Conservation (phyloP, 2,797 vertebrate genomes). For the Miopithecus talapoin region DNA sequence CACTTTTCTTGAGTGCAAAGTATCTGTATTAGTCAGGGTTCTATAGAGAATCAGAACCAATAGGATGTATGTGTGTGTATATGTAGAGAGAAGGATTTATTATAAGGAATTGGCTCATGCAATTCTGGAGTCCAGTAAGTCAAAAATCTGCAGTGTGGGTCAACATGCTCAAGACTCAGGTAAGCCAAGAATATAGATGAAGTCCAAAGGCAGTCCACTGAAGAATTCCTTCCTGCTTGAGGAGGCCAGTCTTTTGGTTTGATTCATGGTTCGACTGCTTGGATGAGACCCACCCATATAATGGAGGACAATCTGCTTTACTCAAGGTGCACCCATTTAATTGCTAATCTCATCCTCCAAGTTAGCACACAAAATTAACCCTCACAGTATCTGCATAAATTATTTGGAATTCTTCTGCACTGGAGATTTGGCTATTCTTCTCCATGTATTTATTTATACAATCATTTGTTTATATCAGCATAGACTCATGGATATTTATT, state of each 20-base stretch:
- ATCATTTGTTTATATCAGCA: not conserved
- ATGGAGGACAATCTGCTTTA: not conserved
- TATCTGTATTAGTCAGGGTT: not conserved
- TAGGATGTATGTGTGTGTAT: not conserved
- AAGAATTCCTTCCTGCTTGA: not conserved
- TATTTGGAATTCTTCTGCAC: not conserved
- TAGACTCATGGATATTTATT: not conserved
- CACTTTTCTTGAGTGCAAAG: not conserved
- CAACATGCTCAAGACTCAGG: not conserved
- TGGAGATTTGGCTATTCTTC: not conserved
- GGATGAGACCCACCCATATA: too few relatives aligned
- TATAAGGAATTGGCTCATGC: too few relatives aligned
- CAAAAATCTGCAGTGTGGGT: not conserved
- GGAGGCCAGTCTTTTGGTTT: not conserved
- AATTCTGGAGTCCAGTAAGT: not conserved
- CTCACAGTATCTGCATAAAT: not conserved
- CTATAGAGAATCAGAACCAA: not conserved
- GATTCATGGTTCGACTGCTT: not conserved
- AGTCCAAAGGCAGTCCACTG: not conserved
- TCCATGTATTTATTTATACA: not conserved
- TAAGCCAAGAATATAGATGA: not conserved
- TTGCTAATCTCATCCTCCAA: not conserved
- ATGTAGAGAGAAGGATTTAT: not conserved
- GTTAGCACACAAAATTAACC: not conserved
- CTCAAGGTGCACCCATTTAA: not conserved